phyloP scores from a whole-genome alignment of 2,113 vertebrate species.

The Tyto alba region DNA sequence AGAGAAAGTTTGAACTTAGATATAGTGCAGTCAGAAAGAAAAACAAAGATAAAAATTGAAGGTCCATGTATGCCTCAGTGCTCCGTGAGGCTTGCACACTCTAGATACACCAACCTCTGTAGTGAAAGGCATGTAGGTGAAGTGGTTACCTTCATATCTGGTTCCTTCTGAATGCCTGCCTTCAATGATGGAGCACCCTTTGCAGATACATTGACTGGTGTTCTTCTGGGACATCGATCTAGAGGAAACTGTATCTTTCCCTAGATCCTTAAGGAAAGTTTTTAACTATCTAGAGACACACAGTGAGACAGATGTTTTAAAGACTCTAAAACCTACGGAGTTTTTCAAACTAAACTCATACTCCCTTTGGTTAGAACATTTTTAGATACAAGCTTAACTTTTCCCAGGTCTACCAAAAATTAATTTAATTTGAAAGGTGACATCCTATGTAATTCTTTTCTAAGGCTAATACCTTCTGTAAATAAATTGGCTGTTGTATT shows the following conservation, averaged over 20 bases:
- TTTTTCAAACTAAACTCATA: background rate
- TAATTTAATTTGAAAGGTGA: background rate
- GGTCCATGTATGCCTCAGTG: no score
- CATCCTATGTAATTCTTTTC: background rate
- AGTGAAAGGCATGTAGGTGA: background rate
- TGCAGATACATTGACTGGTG: background rate
- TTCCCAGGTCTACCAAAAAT: background rate
- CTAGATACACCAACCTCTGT: background rate
- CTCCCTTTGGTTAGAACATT: background rate
- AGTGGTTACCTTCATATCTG: background rate
- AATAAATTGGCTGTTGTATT: background rate
- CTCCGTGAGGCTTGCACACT: background rate
- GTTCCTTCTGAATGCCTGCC: background rate
- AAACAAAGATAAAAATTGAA: background rate
- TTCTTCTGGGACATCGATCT: background rate
- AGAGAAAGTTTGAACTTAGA: background rate
- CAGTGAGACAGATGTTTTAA: background rate
- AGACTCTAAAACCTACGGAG: background rate
- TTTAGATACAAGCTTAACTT: background rate
- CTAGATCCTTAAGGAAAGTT: background rate
- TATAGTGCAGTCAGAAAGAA: background rate
- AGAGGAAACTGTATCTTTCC: background rate
- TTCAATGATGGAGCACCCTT: background rate
- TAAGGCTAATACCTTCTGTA: background rate
- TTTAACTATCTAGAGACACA: background rate